Evolutionary conservation across 2,113 vertebrate genomes (phyloP).

Genomic region (Protobothrops mucrosquamatus): DNA sequence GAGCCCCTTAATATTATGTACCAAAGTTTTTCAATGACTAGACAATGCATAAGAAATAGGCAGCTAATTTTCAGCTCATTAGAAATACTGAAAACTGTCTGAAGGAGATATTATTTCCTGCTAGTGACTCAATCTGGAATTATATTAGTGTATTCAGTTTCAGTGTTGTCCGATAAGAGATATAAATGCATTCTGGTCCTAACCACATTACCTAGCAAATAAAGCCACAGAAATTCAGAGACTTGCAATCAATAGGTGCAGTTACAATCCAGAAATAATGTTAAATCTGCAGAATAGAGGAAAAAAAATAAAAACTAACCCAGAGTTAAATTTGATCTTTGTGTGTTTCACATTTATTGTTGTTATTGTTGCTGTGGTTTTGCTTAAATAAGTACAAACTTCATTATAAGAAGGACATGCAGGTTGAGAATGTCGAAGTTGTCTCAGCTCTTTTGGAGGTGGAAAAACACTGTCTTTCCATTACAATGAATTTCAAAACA

Average conservation of each 20-base stretch:
- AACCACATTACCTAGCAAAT: background rate
- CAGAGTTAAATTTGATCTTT: background rate
- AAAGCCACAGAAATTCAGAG: background rate
- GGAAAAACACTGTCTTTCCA: background rate
- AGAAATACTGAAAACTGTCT: background rate
- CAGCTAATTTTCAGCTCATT: slow-evolving; percentile 21
- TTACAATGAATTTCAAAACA: background rate
- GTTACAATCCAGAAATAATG: background rate
- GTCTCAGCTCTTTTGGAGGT: background rate
- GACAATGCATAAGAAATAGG: slow-evolving; percentile 10
- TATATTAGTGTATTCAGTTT: background rate
- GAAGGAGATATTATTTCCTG: background rate
- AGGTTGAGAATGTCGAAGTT: background rate
- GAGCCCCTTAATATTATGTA: background rate
- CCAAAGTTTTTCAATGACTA: background rate
- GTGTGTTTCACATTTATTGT: background rate
- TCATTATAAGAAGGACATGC: background rate
- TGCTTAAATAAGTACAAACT: background rate
- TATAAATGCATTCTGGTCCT: background rate
- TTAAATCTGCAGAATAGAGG: background rate
- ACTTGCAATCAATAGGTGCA: background rate
- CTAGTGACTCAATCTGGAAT: slow-evolving; percentile 1
- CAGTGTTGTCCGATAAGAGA: background rate
- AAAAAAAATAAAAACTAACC: background rate
- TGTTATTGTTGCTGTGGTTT: background rate